Percentiles rank a stretch among this genome's conserved stretches.
Evolutionary conservation across 1,140 invertebrate species (phyloP).

Genomic region (Microplitis mediator): DNA sequence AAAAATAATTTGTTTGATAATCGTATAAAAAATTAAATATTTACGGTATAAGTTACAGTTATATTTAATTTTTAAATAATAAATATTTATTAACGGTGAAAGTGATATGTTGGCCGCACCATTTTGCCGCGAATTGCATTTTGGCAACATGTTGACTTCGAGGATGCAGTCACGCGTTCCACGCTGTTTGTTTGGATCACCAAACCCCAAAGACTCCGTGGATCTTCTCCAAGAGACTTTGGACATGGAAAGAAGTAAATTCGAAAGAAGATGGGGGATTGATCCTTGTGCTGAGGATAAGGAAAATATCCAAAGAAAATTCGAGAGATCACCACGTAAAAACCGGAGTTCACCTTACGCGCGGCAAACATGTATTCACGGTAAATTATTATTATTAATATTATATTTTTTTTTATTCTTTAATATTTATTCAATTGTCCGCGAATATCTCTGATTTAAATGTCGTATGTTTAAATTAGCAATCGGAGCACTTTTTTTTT

Average conservation of each 20-base stretch:
- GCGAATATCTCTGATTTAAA: not conserved
- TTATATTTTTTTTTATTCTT: not conserved
- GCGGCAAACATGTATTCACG: slow-evolving; percentile 56
- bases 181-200: slow-evolving; percentile 53
- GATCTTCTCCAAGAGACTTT: slow-evolving; percentile 54
- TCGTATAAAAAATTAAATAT: too few species aligned
- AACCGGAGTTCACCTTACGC: slow-evolving; percentile 46
- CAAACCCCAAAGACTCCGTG: slow-evolving; percentile 51
- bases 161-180: slow-evolving; percentile 51
- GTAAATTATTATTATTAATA: slow-evolving; percentile 39
- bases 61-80: too few species aligned
- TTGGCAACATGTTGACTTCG: slow-evolving; percentile 43
- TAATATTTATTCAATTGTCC: too few species aligned
- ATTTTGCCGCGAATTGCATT: slow-evolving; percentile 52
- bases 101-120: slow-evolving; percentile 53
- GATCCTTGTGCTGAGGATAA: slow-evolving; percentile 55
- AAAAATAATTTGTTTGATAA: too few species aligned
- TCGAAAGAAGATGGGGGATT: slow-evolving; percentile 53
- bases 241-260: slow-evolving; percentile 50
- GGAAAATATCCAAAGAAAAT: slow-evolving; percentile 48
- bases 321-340: slow-evolving; percentile 47
- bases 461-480: not conserved
- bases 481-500: not conserved
- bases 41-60: too few species aligned
- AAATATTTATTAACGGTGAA: slow-evolving; percentile 3